Conservation (phyloP, 2,888 invertebrate species). For the Melipona bicolor region DNA sequence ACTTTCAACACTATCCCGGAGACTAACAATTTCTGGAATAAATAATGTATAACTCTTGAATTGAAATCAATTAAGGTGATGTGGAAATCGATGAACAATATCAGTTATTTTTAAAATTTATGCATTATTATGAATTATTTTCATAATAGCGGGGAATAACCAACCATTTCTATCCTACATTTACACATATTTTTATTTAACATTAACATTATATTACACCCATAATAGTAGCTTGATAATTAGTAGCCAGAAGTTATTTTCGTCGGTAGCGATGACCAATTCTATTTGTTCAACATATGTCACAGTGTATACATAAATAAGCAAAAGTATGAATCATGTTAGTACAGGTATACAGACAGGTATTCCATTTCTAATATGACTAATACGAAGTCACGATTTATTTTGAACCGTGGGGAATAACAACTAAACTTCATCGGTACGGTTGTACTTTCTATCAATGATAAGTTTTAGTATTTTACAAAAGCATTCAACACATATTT, state of each 20-base stretch:
- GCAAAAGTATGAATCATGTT: background rate
- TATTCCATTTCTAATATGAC: background rate
- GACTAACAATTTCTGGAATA: background rate
- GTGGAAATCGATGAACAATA: background rate
- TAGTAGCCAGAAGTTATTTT: background rate
- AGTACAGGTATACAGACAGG: background rate
- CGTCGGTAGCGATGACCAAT: background rate
- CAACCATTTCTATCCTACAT: background rate
- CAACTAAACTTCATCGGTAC: background rate
- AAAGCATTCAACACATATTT: background rate
- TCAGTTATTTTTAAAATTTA: background rate
- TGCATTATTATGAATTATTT: background rate
- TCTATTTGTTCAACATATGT: background rate
- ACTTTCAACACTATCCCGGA: background rate
- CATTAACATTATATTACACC: background rate
- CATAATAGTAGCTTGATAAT: background rate
- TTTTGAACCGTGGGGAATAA: background rate
- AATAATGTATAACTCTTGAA: background rate
- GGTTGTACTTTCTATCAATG: too few species aligned
- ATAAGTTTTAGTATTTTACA: background rate
- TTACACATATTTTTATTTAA: too few species aligned
- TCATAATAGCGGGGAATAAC: background rate
- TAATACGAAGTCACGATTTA: background rate
- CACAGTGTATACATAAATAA: background rate
- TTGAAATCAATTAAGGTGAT: background rate